Conservation (phyloP, 2,888 invertebrate species). For the Neoscelio sp. region DNA sequence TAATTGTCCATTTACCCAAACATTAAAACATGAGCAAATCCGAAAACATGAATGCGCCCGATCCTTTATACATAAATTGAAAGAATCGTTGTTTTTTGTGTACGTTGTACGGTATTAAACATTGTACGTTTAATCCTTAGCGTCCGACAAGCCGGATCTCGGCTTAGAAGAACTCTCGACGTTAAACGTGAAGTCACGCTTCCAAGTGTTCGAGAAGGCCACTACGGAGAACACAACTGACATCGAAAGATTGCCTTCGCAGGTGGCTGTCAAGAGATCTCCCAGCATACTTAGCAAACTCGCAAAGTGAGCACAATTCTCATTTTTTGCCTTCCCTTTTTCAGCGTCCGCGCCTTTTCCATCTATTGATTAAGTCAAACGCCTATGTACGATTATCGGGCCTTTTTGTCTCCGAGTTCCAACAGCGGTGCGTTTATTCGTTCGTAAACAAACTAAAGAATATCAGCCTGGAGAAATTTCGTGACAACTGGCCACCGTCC, state of each 20-base stretch:
- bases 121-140: constrained; percentile 82
- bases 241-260: constrained; percentile 84
- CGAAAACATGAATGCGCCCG: no score
- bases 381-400: background rate
- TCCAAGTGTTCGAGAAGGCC: constrained; percentile 91
- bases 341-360: background rate
- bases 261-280: constrained; percentile 87
- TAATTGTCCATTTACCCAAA: no score
- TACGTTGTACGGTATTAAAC: constrained; percentile 43
- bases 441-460: constrained; percentile 27
- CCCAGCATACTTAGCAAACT: constrained; percentile 91
- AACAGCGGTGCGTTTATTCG: constrained; percentile 2
- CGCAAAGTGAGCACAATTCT: constrained; percentile 87
- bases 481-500: constrained; percentile 36
- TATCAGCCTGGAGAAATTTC: constrained; percentile 23
- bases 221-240: constrained; percentile 82
- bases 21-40: no score
- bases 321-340: constrained; percentile 24
- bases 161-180: constrained; percentile 92
- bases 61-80: no score
- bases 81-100: constrained; percentile 58
- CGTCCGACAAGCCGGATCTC: constrained; percentile 93
- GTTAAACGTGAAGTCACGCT: constrained; percentile 92
- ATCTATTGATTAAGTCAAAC: background rate
- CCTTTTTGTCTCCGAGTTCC: background rate